These are phyloP conservation scores for Isurus oxyrinchus DNA, from an alignment of 2,113 vertebrate species.

Conservation along the genomic window DNA sequence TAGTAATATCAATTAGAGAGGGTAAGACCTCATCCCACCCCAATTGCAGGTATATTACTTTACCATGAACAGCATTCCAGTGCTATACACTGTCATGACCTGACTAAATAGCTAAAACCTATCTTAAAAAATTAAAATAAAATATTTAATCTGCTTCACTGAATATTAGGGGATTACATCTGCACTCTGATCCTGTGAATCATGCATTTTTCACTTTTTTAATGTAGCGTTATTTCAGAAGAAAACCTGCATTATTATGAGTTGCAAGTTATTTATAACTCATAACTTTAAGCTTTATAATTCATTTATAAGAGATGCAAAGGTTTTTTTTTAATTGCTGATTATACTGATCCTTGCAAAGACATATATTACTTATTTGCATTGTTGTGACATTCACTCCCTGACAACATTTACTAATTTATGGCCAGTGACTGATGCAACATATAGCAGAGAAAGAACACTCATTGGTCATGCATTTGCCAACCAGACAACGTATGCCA, in stretches of 20 bases:
- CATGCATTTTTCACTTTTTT: not conserved
- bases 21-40: not conserved
- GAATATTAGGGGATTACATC: not conserved
- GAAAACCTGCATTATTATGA: not conserved
- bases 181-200: not conserved
- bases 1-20: not conserved
- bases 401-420: not conserved
- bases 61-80: not conserved
- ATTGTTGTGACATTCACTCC: slow-evolving; percentile 11
- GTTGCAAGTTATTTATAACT: not conserved
- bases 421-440: not conserved
- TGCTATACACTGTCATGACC: not conserved
- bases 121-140: not conserved
- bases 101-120: not conserved
- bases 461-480: not conserved
- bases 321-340: not conserved
- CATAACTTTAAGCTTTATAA: not conserved
- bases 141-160: not conserved
- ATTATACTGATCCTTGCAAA: not conserved
- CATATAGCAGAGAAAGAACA: too few species aligned
- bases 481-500: not conserved
- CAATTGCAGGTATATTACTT: not conserved
- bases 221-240: not conserved
- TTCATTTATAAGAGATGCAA: not conserved
- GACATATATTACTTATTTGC: not conserved